These are phyloP conservation scores for Ctenopoma kingsleyae DNA, from an alignment of 2,797 vertebrate genomes.

Conservation along the genomic window DNA sequence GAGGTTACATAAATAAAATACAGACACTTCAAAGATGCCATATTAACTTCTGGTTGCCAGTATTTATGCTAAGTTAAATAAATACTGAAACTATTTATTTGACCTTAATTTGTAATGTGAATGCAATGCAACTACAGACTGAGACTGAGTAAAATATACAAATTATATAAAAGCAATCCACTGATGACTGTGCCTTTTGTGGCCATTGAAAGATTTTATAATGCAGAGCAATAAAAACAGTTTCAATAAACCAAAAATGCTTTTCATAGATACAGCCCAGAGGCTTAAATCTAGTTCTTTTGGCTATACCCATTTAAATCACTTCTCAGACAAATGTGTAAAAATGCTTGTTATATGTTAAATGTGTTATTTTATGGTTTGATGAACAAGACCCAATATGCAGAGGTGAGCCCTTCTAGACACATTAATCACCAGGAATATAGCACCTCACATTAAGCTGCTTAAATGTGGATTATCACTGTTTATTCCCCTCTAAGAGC, in stretches of 20 bases:
- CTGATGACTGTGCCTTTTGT: slow-evolving; percentile 3
- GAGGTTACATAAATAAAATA: slow-evolving; percentile 37
- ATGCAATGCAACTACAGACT: not conserved
- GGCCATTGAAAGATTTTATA: slow-evolving; percentile 27
- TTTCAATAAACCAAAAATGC: slow-evolving; percentile 55
- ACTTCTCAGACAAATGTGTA: slow-evolving; percentile 57
- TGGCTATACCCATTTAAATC: slow-evolving; percentile 42
- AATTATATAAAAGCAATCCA: slow-evolving; percentile 6
- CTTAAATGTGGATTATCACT: slow-evolving; percentile 78
- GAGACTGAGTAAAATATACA: slow-evolving; percentile 7
- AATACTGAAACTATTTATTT: not conserved
- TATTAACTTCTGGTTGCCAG: not conserved
- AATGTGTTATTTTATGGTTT: slow-evolving; percentile 71
- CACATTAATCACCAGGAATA: slow-evolving; percentile 78
- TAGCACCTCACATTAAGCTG: slow-evolving; percentile 82
- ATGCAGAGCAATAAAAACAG: slow-evolving; percentile 29
- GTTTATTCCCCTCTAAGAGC: slow-evolving; percentile 76
- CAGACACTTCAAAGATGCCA: slow-evolving; percentile 7
- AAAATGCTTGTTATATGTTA: slow-evolving; percentile 49
- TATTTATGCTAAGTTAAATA: slow-evolving; percentile 9
- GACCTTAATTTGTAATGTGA: too few relatives aligned
- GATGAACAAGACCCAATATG: slow-evolving; percentile 75
- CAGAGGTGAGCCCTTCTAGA: slow-evolving; percentile 73
- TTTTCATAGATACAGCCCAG: slow-evolving; percentile 34
- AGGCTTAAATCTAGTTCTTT: slow-evolving; percentile 41